Evolutionary conservation across 2,113 vertebrate species (phyloP), one percentile per base, ranked within the genome.

Genomic region (Microtus pennsylvanicus): DNA sequence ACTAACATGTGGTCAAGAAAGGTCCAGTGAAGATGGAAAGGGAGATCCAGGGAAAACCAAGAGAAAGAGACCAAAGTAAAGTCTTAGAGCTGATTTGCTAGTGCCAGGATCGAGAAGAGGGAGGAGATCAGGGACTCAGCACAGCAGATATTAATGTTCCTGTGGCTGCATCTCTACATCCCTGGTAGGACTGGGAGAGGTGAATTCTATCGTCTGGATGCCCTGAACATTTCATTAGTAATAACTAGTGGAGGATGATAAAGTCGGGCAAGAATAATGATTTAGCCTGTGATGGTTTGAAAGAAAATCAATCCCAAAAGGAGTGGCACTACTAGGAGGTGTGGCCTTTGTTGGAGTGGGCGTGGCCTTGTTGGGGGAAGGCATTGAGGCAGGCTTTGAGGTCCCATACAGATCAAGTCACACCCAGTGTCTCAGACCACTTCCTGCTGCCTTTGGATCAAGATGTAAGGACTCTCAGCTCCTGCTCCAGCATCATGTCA

Each of bases 231-330:
- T 93, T 92, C 93, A 94, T 86, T 77, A 93, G 77, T 26, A 28
- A 69, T 87, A 38, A 96, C 22, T 92, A 76, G 28, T 72, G 83
- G 87, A 74, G 94, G 76, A 88, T 65, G 85, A 87, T 24, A 47
- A 87, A 77, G 45, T 80, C 1, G 52, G 78, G 47, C 88, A 88
- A 77, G 94, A 95, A 94, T 33, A 95, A 81, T 74, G 58, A 81
- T 85, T 87, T 92, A 76, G 85, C 35, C 70, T 72, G 35, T n/a
- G 35, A 19, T 72, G 13, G 35, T 21, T 72, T 72, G 70, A n/a
- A 35, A 72, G 70, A n/a, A 72, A 72, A n/a, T 72, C 17, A 7
- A 7, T 19, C 17, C 70, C 35, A 9, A 72, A 72, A 19, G 16
- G 35, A 72, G 1, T 72, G 70, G 35, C 35, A 72, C 70, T n/a